Evolutionary conservation across 30 jellyfish, hydroid and myxozoan genomes (phyloP).

Genomic region (Hydractinia echinata): DNA sequence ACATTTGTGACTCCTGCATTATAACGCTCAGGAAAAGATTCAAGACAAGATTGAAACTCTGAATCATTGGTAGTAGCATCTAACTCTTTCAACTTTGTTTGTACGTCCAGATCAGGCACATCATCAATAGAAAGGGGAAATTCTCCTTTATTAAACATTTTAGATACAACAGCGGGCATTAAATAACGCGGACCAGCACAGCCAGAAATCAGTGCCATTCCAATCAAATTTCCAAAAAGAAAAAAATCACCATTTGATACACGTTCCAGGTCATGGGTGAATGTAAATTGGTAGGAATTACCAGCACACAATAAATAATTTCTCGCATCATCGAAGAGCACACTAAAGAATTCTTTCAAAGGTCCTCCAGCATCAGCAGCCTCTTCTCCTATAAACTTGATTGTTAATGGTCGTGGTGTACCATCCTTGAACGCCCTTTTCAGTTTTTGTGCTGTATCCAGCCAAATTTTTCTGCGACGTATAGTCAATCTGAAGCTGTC

Average conservation of each 20-base stretch:
- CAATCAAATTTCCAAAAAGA: conserved; percentile 24
- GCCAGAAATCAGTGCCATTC: conserved; percentile 24
- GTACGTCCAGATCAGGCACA: conserved; percentile 35
- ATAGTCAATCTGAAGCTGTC: background rate
- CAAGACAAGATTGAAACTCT: background rate
- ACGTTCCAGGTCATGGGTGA: conserved; percentile 17
- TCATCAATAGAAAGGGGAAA: conserved; percentile 8
- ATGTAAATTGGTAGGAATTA: conserved; percentile 5
- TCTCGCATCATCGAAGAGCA: conserved; percentile 26
- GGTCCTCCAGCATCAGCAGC: conserved; percentile 38
- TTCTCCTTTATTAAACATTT: conserved; percentile 12
- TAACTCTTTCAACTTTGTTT: conserved; percentile 22
- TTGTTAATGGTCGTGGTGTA: conserved; percentile 20
- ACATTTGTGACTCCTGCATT: conserved; percentile 2
- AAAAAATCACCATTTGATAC: conserved; percentile 15
- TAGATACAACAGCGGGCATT: conserved; percentile 30
- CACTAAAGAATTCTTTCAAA: conserved; percentile 17
- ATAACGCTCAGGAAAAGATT: conserved; percentile 15
- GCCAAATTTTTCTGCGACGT: conserved; percentile 26
- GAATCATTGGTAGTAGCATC: conserved; percentile 18
- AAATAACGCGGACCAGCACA: conserved; percentile 46
- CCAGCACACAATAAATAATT: conserved; percentile 24
- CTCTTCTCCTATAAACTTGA: conserved; percentile 39
- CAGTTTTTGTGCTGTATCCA: conserved; percentile 22
- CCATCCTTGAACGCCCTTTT: conserved; percentile 10